Conservation (phyloP, 2,113 vertebrate species). For the Todiramphus chloris region DNA sequence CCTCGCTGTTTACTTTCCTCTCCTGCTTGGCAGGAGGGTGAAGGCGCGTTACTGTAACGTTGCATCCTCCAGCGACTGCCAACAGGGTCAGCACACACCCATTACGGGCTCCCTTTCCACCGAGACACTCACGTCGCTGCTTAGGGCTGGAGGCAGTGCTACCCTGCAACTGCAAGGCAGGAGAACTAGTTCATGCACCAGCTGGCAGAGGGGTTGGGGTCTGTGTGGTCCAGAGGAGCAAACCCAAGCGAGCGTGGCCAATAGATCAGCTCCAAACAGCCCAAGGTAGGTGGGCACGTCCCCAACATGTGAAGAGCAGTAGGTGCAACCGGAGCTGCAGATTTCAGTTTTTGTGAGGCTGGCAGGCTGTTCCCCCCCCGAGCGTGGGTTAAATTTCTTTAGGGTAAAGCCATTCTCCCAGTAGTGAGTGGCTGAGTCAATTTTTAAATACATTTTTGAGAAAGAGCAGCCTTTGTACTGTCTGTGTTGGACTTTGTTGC, state of each 20-base stretch:
- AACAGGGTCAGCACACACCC: rapidly evolving
- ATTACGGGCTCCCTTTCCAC: neutral
- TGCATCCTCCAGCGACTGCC: neutral
- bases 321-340: rapidly evolving
- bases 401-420: neutral
- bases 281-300: neutral
- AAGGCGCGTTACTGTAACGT: neutral
- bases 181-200: neutral
- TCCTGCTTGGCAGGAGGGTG: neutral
- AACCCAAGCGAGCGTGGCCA: rapidly evolving
- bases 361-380: neutral
- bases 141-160: neutral
- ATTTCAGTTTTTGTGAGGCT: neutral
- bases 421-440: neutral
- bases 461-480: neutral
- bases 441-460: neutral
- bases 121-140: neutral
- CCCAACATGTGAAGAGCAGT: neutral
- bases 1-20: neutral
- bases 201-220: neutral
- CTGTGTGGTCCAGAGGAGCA: neutral
- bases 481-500: rapidly evolving
- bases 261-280: neutral
- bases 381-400: neutral
- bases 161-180: neutral